Evolutionary conservation across 2,888 invertebrate species (phyloP).

Genomic region (Dolichopus griseipennis): DNA sequence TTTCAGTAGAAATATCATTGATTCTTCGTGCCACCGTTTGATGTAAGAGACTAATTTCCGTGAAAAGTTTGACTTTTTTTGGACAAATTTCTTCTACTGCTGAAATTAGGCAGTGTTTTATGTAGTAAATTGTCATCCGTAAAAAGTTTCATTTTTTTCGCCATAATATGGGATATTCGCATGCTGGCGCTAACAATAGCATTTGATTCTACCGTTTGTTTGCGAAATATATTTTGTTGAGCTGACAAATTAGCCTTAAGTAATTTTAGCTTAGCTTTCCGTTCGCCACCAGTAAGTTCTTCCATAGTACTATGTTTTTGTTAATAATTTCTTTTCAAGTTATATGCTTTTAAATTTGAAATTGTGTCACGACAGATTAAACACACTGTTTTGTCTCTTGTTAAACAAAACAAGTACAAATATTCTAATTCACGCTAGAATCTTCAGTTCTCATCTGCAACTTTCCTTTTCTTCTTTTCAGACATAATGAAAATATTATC

Average conservation of each 20-base stretch:
- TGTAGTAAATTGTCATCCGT: not conserved
- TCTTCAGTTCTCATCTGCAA: too few species aligned
- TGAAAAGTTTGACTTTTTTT: not conserved
- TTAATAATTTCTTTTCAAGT: not conserved
- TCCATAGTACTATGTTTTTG: too few species aligned
- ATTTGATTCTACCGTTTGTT: too few species aligned
- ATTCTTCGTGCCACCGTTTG: conserved; percentile 7
- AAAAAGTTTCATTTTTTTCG: not conserved
- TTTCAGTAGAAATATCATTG: not conserved
- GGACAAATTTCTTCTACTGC: conserved; percentile 3
- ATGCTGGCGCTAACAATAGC: too few species aligned
- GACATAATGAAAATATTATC: too few species aligned
- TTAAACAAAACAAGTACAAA: not conserved
- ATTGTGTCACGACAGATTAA: not conserved
- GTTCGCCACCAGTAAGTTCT: too few species aligned
- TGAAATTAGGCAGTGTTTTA: conserved; percentile 1
- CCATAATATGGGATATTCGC: too few species aligned
- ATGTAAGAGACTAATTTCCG: not conserved
- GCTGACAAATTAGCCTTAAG: too few species aligned
- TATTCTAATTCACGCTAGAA: not conserved
- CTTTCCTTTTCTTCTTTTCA: too few species aligned
- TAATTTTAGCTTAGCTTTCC: too few species aligned
- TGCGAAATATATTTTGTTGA: too few species aligned
- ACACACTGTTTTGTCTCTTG: not conserved
- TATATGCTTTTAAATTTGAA: too few species aligned